These are phyloP conservation scores for Lissocephala sabroskyi DNA, from an alignment of 2,888 invertebrate genomes.

Conservation along the genomic window DNA sequence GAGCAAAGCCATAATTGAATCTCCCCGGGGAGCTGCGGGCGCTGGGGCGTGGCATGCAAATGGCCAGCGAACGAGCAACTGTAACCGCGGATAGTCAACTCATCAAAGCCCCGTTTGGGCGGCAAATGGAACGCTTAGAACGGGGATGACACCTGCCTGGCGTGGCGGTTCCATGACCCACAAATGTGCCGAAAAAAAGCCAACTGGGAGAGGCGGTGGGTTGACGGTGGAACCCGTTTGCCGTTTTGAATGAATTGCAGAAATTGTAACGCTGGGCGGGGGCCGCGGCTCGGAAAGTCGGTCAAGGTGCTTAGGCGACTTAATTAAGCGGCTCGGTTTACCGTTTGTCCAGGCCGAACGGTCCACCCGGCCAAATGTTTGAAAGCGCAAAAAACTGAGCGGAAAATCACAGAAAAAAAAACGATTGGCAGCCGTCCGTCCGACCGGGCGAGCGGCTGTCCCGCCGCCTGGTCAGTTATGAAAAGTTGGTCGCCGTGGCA, in stretches of 20 bases:
- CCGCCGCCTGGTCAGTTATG: slow-evolving; percentile 19
- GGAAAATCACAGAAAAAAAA: slow-evolving; percentile 23
- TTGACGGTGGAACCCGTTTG: background rate
- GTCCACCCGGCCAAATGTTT: too few relatives aligned
- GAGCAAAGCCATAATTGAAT: too few relatives aligned
- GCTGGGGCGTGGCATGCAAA: too few relatives aligned
- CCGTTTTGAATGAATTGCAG: slow-evolving; percentile 55
- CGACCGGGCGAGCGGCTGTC: slow-evolving; percentile 8
- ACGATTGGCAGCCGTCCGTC: too few relatives aligned
- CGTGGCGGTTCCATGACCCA: slow-evolving; percentile 9
- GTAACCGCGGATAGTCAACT: too few relatives aligned
- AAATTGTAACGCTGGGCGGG: slow-evolving; percentile 7
- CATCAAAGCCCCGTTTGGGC: too few relatives aligned
- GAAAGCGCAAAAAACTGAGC: slow-evolving; percentile 15
- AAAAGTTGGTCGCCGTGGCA: slow-evolving; percentile 28
- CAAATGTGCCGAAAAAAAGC: background rate
- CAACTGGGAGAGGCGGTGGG: background rate
- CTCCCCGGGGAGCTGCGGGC: too few relatives aligned
- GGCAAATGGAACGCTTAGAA: too few relatives aligned
- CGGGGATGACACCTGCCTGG: slow-evolving; percentile 39
- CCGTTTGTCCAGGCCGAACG: too few relatives aligned
- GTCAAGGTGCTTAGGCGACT: slow-evolving; percentile 58
- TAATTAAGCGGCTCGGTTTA: slow-evolving; percentile 41
- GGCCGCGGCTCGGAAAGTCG: slow-evolving; percentile 25
- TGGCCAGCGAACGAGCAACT: too few relatives aligned